These are phyloP conservation scores for Notocelia uddmanniana DNA, from an alignment of 2,888 invertebrate genomes.

Conservation along the genomic window DNA sequence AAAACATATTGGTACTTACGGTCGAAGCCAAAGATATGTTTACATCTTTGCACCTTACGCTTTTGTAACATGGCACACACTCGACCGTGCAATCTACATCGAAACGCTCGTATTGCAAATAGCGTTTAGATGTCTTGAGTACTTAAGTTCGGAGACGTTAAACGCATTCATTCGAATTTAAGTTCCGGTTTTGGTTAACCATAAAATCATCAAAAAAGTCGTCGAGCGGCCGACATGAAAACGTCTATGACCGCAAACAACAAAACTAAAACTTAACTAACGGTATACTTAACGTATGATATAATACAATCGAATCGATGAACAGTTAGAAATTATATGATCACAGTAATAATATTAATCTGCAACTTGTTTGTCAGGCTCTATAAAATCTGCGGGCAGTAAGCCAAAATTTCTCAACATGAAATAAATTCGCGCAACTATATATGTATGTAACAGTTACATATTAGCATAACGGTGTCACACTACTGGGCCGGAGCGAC, in stretches of 20 bases:
- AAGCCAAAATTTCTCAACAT: slow-evolving; percentile 40
- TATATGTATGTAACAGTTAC: slow-evolving; percentile 42
- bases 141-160: not conserved
- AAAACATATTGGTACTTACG: no score
- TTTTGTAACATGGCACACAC: no score
- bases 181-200: slow-evolving; percentile 41
- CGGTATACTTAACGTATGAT: slow-evolving; percentile 1
- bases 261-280: slow-evolving; percentile 10
- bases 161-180: not conserved
- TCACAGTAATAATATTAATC: slow-evolving; percentile 13
- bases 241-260: slow-evolving; percentile 24
- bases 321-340: slow-evolving; percentile 9
- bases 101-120: not conserved
- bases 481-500: slow-evolving; percentile 8
- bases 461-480: slow-evolving; percentile 38
- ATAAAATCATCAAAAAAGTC: slow-evolving; percentile 18
- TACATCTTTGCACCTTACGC: no score
- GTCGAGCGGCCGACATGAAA: not conserved
- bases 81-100: not conserved
- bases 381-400: slow-evolving; percentile 23
- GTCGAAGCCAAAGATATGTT: no score
- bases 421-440: slow-evolving; percentile 39
- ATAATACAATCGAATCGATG: not conserved
- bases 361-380: slow-evolving; percentile 40
- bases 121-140: not conserved